Evolutionary conservation across 2,113 vertebrate genomes (phyloP), one percentile per base, ranked within the genome.

Genomic region (Oenanthe oenanthe): DNA sequence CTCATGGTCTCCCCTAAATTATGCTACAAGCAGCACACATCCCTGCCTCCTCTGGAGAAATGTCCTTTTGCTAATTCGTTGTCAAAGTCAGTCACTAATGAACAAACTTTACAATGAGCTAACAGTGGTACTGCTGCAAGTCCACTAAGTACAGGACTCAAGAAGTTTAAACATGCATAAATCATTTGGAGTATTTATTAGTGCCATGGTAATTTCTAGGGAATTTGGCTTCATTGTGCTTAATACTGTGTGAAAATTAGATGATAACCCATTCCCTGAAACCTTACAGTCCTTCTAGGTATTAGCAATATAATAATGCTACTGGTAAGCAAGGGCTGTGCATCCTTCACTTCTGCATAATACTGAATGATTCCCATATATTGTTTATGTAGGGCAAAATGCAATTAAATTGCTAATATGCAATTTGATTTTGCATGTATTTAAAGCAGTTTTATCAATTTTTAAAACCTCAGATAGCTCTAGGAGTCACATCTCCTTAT

Each of bases 311-410:
- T 42, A 95, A 54, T 22, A 31, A 68, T 13, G 22, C 8, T 48
- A 5, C 53, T 86, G 29, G 66, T 76, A 53, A 86, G 53, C 50
- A 54, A 73, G 17, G 5, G 40, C n/a, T 93, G 29, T 70, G 45
- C 47, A 62, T 82, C 60, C 67, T 63, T 94, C 47, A 13, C 56
- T 88, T 83, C 72, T 95, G 54, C 34, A 56, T 73, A 66, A 76
- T n/a, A 28, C 19, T 32, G 42, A 68, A 42, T 85, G 34, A 70
- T 76, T 70, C 86, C 50, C 90, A 4, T 45, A 10, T 74, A 29
- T 42, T 88, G 70, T 93, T 93, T 93, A 82, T 90, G 42, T 82
- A 76, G 38, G 42, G 80, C 74, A 90, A 82, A 92, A 89, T 50
- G 22, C 74, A 88, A 73, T 66, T 93, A 54, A 85, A 70, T 66